These are phyloP conservation scores for Corbicula japonica DNA, from an alignment of 2,888 invertebrate genomes.

Conservation along the genomic window DNA sequence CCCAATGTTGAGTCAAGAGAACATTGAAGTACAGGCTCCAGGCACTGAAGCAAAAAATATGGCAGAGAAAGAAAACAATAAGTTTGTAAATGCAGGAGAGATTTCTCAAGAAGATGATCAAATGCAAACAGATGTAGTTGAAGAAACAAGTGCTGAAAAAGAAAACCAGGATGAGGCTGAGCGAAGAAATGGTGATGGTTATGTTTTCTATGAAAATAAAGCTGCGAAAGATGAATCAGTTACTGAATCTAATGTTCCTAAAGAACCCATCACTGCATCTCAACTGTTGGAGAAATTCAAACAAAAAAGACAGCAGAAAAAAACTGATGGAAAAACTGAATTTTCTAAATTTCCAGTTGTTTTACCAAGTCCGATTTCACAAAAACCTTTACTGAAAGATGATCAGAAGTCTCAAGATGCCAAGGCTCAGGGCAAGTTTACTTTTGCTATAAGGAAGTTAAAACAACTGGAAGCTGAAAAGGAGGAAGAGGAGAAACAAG, in stretches of 20 bases:
- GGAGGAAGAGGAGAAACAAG: slow-evolving; percentile 63
- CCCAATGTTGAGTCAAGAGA: too few species aligned
- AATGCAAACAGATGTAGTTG: background rate
- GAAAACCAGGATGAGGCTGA: slow-evolving; percentile 2
- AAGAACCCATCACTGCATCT: slow-evolving; percentile 62
- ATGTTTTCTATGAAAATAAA: slow-evolving; percentile 53
- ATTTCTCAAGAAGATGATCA: background rate
- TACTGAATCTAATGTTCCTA: slow-evolving; percentile 17
- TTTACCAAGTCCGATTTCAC: slow-evolving; percentile 14
- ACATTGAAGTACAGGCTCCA: background rate
- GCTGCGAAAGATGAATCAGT: slow-evolving; percentile 25
- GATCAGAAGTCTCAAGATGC: slow-evolving; percentile 2
- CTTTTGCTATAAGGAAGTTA: slow-evolving; percentile 61
- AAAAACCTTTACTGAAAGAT: slow-evolving; percentile 20
- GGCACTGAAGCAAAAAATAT: slow-evolving; percentile 4
- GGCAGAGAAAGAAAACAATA: background rate
- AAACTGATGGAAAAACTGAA: slow-evolving; percentile 37
- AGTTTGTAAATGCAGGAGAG: background rate
- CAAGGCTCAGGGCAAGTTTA: slow-evolving; percentile 52
- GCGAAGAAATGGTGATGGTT: slow-evolving; percentile 24
- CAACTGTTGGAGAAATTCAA: slow-evolving; percentile 66
- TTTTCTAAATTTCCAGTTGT: slow-evolving; percentile 30
- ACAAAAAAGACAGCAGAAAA: slow-evolving; percentile 48
- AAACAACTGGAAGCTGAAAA: slow-evolving; percentile 64
- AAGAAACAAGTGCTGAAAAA: background rate